Evolutionary conservation across 2,888 invertebrate species (phyloP).

Genomic region (Caenorhabditis plicata): DNA sequence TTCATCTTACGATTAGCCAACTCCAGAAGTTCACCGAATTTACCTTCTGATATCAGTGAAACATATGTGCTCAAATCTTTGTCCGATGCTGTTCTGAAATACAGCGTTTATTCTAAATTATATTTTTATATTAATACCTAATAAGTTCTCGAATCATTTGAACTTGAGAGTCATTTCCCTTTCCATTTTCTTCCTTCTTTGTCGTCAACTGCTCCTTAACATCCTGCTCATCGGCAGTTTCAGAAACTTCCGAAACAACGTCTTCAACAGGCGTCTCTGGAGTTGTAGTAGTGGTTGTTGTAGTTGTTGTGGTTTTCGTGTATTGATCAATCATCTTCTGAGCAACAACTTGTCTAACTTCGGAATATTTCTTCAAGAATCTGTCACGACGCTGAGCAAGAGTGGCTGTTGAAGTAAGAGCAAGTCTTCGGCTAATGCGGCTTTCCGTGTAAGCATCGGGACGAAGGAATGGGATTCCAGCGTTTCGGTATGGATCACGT

Average conservation of each 20-base stretch:
- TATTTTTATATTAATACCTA: constrained; percentile 2
- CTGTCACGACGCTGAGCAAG: constrained; percentile 29
- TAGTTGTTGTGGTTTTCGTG: neutral
- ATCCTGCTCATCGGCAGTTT: constrained; percentile 2
- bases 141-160: constrained; percentile 34
- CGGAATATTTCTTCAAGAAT: constrained; percentile 37
- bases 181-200: neutral
- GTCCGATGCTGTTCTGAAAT: constrained; percentile 33
- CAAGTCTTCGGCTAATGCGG: constrained; percentile 35
- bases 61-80: constrained; percentile 36
- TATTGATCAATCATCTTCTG: constrained; percentile 16
- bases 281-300: constrained; percentile 3
- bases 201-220: neutral
- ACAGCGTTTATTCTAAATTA: neutral
- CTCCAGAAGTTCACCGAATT: constrained; percentile 30
- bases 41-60: constrained; percentile 39
- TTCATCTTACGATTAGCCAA: constrained; percentile 28
- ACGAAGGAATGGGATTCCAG: constrained; percentile 40
- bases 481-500: constrained; percentile 34
- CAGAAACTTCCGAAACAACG: constrained; percentile 12
- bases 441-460: constrained; percentile 43
- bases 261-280: constrained; percentile 18
- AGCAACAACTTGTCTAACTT: constrained; percentile 28
- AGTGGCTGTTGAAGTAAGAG: constrained; percentile 30
- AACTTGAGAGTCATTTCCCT: constrained; percentile 21